Evolutionary conservation across 2,888 invertebrate genomes (phyloP), one percentile per base, ranked within the genome.

Genomic region (Rhamnusium bicolor): DNA sequence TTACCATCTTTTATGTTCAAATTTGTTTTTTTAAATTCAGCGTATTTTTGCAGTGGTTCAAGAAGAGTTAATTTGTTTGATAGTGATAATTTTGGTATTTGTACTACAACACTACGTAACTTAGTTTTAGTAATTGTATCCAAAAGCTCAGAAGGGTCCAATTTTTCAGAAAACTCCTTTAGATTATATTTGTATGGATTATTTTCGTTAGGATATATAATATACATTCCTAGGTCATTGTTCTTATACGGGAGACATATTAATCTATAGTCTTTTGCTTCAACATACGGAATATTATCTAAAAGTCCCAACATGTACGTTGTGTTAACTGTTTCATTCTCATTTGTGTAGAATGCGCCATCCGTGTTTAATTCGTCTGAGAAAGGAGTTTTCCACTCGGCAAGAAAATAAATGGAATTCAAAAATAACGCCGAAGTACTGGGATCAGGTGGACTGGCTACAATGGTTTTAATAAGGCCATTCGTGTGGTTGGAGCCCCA

Each of bases 321-420:
- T 0, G 83, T 84, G 5, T 81, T 72, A 0, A 85, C 83, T 0
- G 70, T 69, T 29, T 75, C 76, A n/a, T 74, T 75, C 24, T 74
- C 67, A 6, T 69, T 80, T 0, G 83, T 78, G 40, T 76, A 72
- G 80, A 89, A 89, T 2, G 69, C 69, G 7, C 81, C 86, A 2
- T 73, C 61, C 14, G 80, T 77, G 67, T 89, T 89, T 6, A 86
- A 58, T 65, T 84, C 81, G 6, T 84, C 81, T 49, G 85, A 83
- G 76, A 90, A 90, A 0, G 89, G 89, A 1, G 84, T 84, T 76
- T 87, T 86, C 90, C 90, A 90, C 56, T 86, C 85, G 0, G 87
- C 89, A 62, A 84, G 83, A 75, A 90, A 90, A 79, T 89, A 89
- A 21, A 90, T 83, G 5, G 89, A 87, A 76, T 89, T 89, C 2